A percentile compares a stretch with the other conserved stretches of the same genome.
Evolutionary conservation across 2,113 vertebrate species (phyloP).

Genomic region (Etheostoma spectabile): DNA sequence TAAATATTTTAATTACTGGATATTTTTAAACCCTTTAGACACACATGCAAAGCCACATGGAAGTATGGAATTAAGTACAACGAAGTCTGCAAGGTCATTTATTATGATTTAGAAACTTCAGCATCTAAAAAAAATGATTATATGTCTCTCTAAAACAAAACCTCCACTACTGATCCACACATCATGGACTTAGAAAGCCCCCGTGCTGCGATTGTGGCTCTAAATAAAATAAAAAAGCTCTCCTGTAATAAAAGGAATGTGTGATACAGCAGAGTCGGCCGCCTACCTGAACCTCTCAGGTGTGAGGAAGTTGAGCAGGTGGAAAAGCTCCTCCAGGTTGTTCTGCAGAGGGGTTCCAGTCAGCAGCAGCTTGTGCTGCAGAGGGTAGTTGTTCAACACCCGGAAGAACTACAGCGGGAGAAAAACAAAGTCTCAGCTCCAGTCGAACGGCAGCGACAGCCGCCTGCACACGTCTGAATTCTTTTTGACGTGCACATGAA

Average conservation of each 20-base stretch:
- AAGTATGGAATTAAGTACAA: too few relatives aligned
- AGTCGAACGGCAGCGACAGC: not conserved
- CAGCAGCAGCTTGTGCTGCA: constrained; percentile 95
- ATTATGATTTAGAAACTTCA: not conserved
- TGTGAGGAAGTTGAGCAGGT: constrained; percentile 97
- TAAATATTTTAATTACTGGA: not conserved
- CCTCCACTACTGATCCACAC: too few relatives aligned
- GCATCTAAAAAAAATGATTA: not conserved
- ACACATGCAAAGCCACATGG: not conserved
- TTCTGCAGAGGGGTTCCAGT: constrained; percentile 97
- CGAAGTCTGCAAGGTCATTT: not conserved
- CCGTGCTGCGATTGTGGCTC: not conserved
- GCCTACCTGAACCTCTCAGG: constrained; percentile 95
- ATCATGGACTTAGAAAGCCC: not conserved
- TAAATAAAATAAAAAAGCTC: not conserved
- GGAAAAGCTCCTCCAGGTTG: constrained; percentile 97
- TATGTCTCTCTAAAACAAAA: not conserved
- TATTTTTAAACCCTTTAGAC: not conserved
- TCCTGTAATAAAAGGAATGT: not conserved
- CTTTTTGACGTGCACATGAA: too few relatives aligned
- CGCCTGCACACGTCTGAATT: not conserved
- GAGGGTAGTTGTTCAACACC: constrained; percentile 95
- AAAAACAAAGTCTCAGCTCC: not conserved
- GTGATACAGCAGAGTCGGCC: not conserved
- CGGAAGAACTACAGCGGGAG: constrained; percentile 91